A percentile compares a stretch with the other conserved stretches of the same genome.
Conservation (phyloP, 2,113 vertebrate species). For the Hippocampus guttulatus region DNA sequence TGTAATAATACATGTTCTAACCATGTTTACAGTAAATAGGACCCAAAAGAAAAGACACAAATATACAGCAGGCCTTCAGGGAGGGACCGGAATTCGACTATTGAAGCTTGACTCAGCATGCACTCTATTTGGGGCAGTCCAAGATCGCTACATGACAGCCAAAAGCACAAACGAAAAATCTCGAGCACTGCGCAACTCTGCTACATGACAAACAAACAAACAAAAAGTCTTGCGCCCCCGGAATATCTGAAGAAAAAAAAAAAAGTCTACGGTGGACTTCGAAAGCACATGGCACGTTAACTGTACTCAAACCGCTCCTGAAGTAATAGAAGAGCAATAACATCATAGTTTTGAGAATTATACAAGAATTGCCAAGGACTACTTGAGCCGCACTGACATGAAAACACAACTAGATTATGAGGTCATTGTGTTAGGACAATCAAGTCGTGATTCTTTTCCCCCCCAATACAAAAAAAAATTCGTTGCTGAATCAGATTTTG, state of each 20-base stretch:
- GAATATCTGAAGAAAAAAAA: background rate
- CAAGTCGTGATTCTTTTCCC: background rate
- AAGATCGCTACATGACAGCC: constrained; percentile 57
- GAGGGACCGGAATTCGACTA: constrained; percentile 54
- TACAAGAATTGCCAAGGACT: background rate
- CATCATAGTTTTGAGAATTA: background rate
- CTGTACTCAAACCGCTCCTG: background rate
- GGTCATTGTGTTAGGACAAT: background rate
- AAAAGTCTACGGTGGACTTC: constrained; percentile 54
- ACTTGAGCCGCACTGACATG: background rate
- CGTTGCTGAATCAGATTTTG: no score
- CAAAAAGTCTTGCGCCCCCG: no score
- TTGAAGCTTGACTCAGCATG: constrained; percentile 68
- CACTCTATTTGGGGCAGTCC: constrained; percentile 57
- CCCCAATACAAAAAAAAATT: background rate
- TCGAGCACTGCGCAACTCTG: constrained; percentile 56
- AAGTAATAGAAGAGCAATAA: constrained; percentile 22
- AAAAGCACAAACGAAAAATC: constrained; percentile 54
- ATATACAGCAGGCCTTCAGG: constrained; percentile 42
- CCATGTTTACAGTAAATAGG: constrained; percentile 59
- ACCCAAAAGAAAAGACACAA: constrained; percentile 64
- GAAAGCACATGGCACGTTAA: constrained; percentile 61
- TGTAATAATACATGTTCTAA: constrained; percentile 46
- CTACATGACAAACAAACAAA: constrained; percentile 39
- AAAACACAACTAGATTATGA: background rate